Base-by-base conservation (phyloP, 2,113 vertebrate genomes). In the Vidua macroura region DNA sequence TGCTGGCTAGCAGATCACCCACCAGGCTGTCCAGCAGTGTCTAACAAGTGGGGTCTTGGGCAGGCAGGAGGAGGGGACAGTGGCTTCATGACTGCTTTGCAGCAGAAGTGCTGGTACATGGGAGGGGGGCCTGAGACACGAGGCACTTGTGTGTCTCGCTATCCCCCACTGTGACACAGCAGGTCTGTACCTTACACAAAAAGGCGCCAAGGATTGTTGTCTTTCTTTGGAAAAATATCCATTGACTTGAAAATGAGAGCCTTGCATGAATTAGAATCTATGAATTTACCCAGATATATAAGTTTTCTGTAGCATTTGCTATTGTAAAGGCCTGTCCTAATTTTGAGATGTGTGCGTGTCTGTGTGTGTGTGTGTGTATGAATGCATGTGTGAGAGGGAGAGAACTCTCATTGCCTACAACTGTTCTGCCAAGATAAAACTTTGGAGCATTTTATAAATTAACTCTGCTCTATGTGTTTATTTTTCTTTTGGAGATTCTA, bases 391-490 rank as follows among this genome's bases (percentile, higher is more conserved):
- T 3, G 72, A 89, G 84, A 86, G 68, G 86, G 73, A 97, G 83
- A 76, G 86, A 97, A 96, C 93, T 96, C 92, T 97, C 78, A 53
- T 88, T 94, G 95, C 95, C 96, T 90, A 59, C 95, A 96, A 96
- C 78, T 89, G 79, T 94, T 85, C 91, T 96, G 97, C 96, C 95
- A 97, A 97, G 86, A 95, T 96, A 97, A 98, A 98, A 98, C 95
- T 88, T 86, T 89, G 83, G 93, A 96, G 90, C 92, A 95, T 96
- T 97, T 97, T 96, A 97, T 96, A 98, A 98, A 97, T 98, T 98
- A 98, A 98, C 95, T 98, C 58, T 51, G 91, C 86, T 97, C 96
- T 87, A 55, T 87, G 67, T 97, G 96, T 97, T 97, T 98, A 95
- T 96, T 98, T 98, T 98, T 96, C 96, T 98, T 96, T 88, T 70